A percentile compares a stretch with the other conserved stretches of the same genome.
phyloP scores from a whole-genome alignment of 2,113 vertebrate species.

The Tetraodon nigroviridis region DNA sequence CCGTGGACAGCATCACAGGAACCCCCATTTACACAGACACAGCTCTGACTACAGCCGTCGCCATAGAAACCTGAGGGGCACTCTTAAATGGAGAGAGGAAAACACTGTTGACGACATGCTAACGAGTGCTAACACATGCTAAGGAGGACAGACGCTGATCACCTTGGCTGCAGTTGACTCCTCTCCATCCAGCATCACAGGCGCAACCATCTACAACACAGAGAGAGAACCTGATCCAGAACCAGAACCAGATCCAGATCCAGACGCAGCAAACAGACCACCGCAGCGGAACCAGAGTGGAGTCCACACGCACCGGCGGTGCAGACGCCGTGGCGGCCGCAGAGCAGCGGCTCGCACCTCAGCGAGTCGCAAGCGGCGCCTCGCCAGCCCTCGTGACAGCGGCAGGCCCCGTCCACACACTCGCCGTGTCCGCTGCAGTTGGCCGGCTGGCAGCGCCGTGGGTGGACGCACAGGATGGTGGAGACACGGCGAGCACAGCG shows the following conservation, averaged over 20 bases:
- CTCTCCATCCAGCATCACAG: slow-evolving; percentile 88
- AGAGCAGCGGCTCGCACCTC: slow-evolving; percentile 76
- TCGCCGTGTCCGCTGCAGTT: slow-evolving; percentile 80
- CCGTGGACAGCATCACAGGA: slow-evolving; percentile 73
- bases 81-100: slow-evolving; percentile 44
- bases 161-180: slow-evolving; percentile 85
- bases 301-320: slow-evolving; percentile 63
- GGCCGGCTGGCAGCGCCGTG: slow-evolving; percentile 71
- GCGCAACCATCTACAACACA: slow-evolving; percentile 80
- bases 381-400: slow-evolving; percentile 75
- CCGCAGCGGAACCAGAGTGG: neutral
- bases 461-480: slow-evolving; percentile 84
- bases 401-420: slow-evolving; percentile 78
- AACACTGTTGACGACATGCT: neutral
- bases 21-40: slow-evolving; percentile 74
- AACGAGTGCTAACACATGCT: neutral
- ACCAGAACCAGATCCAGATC: no score
- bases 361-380: slow-evolving; percentile 67
- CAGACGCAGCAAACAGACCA: no score
- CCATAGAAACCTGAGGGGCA: slow-evolving; percentile 74
- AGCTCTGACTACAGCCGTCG: slow-evolving; percentile 72
- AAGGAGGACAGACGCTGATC: slow-evolving; percentile 18
- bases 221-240: neutral
- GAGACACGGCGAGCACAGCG: slow-evolving; percentile 83
- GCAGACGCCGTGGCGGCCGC: slow-evolving; percentile 78